Evolutionary conservation across 1,140 invertebrate species (phyloP), one percentile per base, ranked within the genome.

Genomic region (Cepaea nemoralis): DNA sequence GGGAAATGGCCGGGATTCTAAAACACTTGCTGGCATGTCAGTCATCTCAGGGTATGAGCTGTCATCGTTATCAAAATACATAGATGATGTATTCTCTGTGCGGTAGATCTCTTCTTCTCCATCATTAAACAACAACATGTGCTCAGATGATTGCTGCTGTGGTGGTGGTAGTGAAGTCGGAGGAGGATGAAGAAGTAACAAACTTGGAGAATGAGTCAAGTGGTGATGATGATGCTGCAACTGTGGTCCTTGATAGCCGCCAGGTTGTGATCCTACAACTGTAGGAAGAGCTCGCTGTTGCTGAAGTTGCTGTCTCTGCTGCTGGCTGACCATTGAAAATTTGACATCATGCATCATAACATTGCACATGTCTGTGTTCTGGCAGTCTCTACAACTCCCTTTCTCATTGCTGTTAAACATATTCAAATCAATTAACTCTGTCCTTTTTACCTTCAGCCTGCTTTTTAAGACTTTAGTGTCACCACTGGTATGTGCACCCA

Each of bases 11-110:
- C n/a, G 22, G 70, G 83, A 37, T 83, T 77, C 73, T n/a, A 45
- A 19, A 73, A 71, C 83, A 42, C 88, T 86, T 70, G 79, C 85
- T 0, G 88, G 91, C 69, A 91, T 91, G 77, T 93, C 92, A 48
- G 90, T 91, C 55, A 90, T 92, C 74, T 95, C 93, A 1, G 93
- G 93, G 87, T 95, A 95, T 78, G 94, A 90, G 55, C 84, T 87
- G 82, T 94, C 94, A 42, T 94, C 91, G 83, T 94, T 94, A 80
- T 89, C 87, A 74, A 87, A 91, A 22, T 94, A 95, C 63, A 95
- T 90, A 85, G 94, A 94, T 24, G 94, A 88, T 59, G 94, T 94
- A 84, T 94, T 94, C 82, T 94, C 94, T 50, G 93, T 86, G 3
- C 92, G 91, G 42, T 93, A 93, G 22, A 94, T 87, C 66, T 93